Evolutionary conservation across 2,113 vertebrate genomes (phyloP).

Genomic region (Dryoscopus gambensis): DNA sequence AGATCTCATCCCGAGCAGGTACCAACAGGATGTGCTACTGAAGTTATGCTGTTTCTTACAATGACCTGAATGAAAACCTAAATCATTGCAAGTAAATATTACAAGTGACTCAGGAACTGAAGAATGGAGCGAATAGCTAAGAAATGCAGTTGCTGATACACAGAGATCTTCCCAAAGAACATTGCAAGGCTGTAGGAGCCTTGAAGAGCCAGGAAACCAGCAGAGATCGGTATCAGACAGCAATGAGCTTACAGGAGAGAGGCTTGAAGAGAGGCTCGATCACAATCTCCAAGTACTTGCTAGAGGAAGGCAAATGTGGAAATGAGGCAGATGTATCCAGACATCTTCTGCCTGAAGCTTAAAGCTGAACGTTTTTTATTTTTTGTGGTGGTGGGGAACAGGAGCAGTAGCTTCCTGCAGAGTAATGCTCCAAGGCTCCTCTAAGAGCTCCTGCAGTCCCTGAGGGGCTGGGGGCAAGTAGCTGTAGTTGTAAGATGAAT

Average conservation of each 20-base stretch:
- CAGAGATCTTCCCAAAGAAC: background rate
- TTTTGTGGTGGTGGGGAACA: background rate
- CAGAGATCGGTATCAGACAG: background rate
- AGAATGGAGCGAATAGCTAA: background rate
- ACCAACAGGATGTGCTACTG: background rate
- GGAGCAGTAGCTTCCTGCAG: background rate
- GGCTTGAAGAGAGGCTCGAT: background rate
- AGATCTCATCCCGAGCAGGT: background rate
- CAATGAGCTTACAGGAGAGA: background rate
- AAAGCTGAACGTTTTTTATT: background rate
- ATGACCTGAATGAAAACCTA: background rate
- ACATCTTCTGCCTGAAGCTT: background rate
- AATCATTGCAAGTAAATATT: background rate
- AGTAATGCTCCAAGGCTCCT: background rate
- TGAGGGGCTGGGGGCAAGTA: background rate
- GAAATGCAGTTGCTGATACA: background rate
- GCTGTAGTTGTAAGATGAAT: background rate
- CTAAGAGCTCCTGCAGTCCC: background rate
- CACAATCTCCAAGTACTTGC: background rate
- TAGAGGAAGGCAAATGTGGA: background rate
- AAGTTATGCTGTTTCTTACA: background rate
- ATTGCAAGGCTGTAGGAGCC: background rate
- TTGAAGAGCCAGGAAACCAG: conserved; percentile 2
- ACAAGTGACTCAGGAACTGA: background rate
- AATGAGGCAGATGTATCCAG: background rate